These are phyloP conservation scores for Idaea straminata DNA, from an alignment of 2,888 invertebrate species.

Conservation along the genomic window DNA sequence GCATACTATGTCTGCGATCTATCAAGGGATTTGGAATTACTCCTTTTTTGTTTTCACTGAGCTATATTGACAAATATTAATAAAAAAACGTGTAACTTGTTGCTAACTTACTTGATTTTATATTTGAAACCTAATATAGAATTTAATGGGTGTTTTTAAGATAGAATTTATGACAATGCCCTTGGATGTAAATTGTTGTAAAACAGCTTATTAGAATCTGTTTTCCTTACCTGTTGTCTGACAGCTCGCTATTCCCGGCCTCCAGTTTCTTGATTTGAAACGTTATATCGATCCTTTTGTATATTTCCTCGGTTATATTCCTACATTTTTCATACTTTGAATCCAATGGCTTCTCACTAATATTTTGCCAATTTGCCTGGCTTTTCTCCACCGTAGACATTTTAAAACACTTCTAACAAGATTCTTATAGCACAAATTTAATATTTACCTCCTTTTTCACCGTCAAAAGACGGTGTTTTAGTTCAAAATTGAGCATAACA, in stretches of 20 bases:
- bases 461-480: conserved; percentile 36
- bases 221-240: conserved; percentile 58
- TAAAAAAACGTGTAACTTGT: too few species aligned
- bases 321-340: conserved; percentile 72
- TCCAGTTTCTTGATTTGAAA: conserved; percentile 72
- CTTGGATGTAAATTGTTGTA: too few species aligned
- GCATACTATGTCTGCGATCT: too few species aligned
- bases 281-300: conserved; percentile 73
- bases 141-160: too few species aligned
- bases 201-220: neutral
- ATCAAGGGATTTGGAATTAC: too few species aligned
- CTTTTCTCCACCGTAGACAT: conserved; percentile 63
- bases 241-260: conserved; percentile 58
- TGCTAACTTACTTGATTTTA: neutral
- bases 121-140: neutral
- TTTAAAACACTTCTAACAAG: conserved; percentile 34
- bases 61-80: too few species aligned
- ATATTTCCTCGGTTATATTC: conserved; percentile 73
- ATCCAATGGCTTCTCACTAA: conserved; percentile 46
- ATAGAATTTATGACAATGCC: too few species aligned
- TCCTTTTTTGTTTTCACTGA: too few species aligned
- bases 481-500: conserved; percentile 43
- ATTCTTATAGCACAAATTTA: conserved; percentile 50
- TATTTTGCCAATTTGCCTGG: conserved; percentile 49
- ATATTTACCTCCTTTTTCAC: conserved; percentile 36